These are phyloP conservation scores for Hippocampus comes DNA, from an alignment of 2,113 vertebrate species.

Conservation along the genomic window DNA sequence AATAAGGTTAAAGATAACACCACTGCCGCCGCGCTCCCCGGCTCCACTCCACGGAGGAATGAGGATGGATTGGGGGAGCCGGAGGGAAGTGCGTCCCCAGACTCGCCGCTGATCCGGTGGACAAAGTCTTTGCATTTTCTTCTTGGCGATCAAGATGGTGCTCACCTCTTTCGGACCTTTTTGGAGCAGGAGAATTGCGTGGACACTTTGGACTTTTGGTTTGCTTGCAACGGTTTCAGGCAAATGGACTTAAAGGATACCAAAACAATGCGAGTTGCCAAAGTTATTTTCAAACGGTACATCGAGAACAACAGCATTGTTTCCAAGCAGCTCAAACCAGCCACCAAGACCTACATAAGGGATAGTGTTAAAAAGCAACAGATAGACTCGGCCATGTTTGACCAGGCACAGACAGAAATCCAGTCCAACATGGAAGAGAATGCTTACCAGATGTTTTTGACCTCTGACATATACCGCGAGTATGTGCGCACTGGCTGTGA, in stretches of 20 bases:
- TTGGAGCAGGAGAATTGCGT: conserved; percentile 94
- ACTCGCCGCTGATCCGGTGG: conserved; percentile 90
- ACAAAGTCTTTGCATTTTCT: conserved; percentile 94
- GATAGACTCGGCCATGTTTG: conserved; percentile 96
- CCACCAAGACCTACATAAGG: conserved; percentile 92
- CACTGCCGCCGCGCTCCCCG: conserved; percentile 60
- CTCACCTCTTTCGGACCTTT: conserved; percentile 94
- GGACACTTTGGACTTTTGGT: conserved; percentile 98
- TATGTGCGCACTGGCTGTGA: conserved; percentile 92
- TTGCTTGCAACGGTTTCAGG: conserved; percentile 97
- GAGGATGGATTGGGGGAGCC: conserved; percentile 95
- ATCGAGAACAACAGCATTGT: conserved; percentile 94
- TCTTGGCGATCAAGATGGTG: conserved; percentile 93
- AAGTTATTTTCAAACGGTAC: conserved; percentile 98
- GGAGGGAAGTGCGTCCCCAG: conserved; percentile 92
- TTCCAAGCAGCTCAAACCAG: conserved; percentile 91
- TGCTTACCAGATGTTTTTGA: conserved; percentile 96
- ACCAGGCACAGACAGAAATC: conserved; percentile 96
- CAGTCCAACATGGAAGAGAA: conserved; percentile 97
- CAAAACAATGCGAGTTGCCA: conserved; percentile 97
- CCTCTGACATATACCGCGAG: conserved; percentile 97
- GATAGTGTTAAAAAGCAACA: conserved; percentile 94
- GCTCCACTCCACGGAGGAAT: conserved; percentile 82
- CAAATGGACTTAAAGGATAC: conserved; percentile 97
- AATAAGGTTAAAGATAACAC: conserved; percentile 73